Conservation (phyloP, 1,140 invertebrate species). For the Bicyclus anynana region DNA sequence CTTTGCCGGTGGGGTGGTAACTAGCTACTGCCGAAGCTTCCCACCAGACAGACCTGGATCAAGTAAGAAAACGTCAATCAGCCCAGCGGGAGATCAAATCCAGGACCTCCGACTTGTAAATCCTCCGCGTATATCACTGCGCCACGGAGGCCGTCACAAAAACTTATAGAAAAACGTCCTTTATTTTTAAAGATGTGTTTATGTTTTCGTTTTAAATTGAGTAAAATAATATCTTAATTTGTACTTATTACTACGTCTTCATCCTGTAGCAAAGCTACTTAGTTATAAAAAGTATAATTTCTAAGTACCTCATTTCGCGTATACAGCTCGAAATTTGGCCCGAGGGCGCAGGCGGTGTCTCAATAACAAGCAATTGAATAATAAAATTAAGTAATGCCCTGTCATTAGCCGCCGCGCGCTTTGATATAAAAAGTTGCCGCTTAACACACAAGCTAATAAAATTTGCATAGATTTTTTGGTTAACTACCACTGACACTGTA, state of each 20-base stretch:
- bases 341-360: conserved; percentile 21
- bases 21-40: no score
- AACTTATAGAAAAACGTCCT: no score
- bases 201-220: no score
- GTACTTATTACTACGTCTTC: neutral
- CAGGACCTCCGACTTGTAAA: no score
- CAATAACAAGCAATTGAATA: conserved; percentile 26
- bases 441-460: conserved; percentile 20
- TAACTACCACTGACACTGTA: conserved; percentile 9
- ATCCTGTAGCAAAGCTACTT: conserved; percentile 19
- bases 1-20: no score
- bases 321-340: conserved; percentile 22
- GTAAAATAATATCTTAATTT: no score
- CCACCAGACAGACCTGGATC: no score
- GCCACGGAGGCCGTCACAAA: no score
- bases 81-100: no score
- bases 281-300: conserved; percentile 27
- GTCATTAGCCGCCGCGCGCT: conserved; percentile 31
- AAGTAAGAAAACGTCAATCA: no score
- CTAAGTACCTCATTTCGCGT: conserved; percentile 22
- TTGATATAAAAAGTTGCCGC: conserved; percentile 29
- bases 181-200: no score
- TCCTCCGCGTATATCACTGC: no score
- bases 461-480: conserved; percentile 28
- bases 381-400: conserved; percentile 40